Evolutionary conservation across 2,113 vertebrate genomes (phyloP), one percentile per base, ranked within the genome.

Genomic region (Prunella fulvescens): DNA sequence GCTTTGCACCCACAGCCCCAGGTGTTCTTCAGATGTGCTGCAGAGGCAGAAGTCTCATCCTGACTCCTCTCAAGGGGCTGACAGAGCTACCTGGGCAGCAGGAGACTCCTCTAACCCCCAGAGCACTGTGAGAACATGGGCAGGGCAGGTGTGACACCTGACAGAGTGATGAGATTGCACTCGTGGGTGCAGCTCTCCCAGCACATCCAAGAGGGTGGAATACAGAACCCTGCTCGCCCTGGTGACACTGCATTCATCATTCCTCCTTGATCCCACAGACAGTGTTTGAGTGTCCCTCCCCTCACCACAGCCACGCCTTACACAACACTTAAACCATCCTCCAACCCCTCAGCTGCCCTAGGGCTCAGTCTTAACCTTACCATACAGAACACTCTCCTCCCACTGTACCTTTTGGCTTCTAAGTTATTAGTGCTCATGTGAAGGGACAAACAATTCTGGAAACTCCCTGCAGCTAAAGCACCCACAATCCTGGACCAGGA

Each of bases 111-210:
- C 53, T n/a, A 39, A 66, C 45, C 18, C 77, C 20, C 54, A 10
- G 19, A 64, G 50, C 0, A 0, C 81, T 88, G 44, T 12, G 61
- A 17, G 8, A 62, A 25, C 77, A 56, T 0, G 0, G 37, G 44
- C 51, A 86, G 62, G 39, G 39, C 64, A 48, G 50, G 51, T 6
- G 8, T 3, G 61, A 69, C 62, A 56, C 56, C 45, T n/a, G 45
- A 60, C 33, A 80, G 54, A 73, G 51, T 4, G 39, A 48, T 37
- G 18, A 73, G 61, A 37, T 7, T 19, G 33, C 61, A 62, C 12
- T 3, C 0, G 0, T 3, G 3, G 58, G 9, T 50, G 37, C 37
- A 86, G 60, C 45, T 64, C 47, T 91, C 51, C 53, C 64, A 56
- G 71, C 2, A 2, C 6, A 2, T 11, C 45, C n/a, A 10, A 3